These are phyloP conservation scores for Anoura caudifer DNA, from an alignment of 2,113 vertebrate genomes.

Conservation along the genomic window DNA sequence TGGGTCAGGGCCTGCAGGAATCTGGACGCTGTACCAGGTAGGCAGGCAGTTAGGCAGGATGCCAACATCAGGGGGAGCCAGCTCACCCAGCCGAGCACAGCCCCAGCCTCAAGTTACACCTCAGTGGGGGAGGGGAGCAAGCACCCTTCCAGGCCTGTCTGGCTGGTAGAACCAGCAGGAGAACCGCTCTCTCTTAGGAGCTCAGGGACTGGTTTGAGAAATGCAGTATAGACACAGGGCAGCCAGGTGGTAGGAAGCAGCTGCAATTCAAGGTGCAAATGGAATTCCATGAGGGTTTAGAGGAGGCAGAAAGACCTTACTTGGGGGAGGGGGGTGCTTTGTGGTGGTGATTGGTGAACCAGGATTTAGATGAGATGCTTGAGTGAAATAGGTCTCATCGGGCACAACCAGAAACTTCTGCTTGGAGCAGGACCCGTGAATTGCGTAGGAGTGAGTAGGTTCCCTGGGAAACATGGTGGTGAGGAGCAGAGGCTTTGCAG, in stretches of 20 bases:
- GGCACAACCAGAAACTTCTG: not conserved
- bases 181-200: not conserved
- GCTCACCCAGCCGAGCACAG: not conserved
- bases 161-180: not conserved
- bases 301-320: not conserved
- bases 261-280: not conserved
- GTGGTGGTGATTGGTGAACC: not conserved
- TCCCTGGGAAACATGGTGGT: not conserved
- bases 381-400: not conserved
- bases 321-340: not conserved
- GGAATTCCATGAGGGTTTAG: not conserved
- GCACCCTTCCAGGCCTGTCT: not conserved
- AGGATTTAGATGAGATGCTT: not conserved
- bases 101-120: not conserved
- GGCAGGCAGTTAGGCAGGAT: not conserved
- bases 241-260: not conserved
- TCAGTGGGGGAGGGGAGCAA: not conserved
- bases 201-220: not conserved
- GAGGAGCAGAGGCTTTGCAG: not conserved
- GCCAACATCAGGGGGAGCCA: not conserved
- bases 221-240: not conserved
- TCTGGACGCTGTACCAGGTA: slow-evolving; percentile 13
- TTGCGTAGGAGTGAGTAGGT: not conserved
- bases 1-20: not conserved
- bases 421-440: not conserved